A percentile compares a stretch with the other conserved stretches of the same genome.
phyloP scores from a whole-genome alignment of 2,888 invertebrate genomes.

The Dasypolia templi region DNA sequence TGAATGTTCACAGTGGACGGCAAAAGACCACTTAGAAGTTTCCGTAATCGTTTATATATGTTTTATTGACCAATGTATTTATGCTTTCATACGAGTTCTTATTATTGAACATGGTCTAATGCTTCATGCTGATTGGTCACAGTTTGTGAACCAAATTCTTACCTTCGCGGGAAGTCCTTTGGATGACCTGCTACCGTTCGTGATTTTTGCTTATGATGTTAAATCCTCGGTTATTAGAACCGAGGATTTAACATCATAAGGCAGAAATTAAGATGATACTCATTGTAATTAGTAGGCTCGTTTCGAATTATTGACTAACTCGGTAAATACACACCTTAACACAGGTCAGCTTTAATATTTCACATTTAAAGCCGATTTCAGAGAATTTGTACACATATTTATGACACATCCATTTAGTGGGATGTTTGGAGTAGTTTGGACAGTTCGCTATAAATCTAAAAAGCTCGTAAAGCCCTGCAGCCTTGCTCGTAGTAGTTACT shows the following conservation, averaged over 20 bases:
- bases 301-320: neutral
- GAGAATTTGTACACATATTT: neutral
- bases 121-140: neutral
- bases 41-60: slow-evolving; percentile 13
- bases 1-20: neutral
- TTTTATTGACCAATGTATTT: slow-evolving; percentile 13
- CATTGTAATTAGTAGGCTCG: neutral
- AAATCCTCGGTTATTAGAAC: neutral
- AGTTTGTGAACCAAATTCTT: neutral
- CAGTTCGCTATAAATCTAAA: neutral
- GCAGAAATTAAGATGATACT: neutral
- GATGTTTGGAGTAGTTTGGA: too few relatives aligned
- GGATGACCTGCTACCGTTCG: neutral
- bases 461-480: neutral
- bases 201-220: too few relatives aligned
- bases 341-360: neutral
- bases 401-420: neutral
- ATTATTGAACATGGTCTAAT: neutral
- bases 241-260: neutral
- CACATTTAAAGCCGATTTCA: slow-evolving; percentile 4
- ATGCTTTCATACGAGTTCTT: neutral
- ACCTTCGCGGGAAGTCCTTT: neutral
- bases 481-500: neutral
- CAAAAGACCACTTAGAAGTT: neutral
- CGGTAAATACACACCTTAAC: neutral